A percentile compares a stretch with the other conserved stretches of the same genome.
Evolutionary conservation across 2,888 invertebrate species (phyloP).

Genomic region (Caradrina clavipalpis): DNA sequence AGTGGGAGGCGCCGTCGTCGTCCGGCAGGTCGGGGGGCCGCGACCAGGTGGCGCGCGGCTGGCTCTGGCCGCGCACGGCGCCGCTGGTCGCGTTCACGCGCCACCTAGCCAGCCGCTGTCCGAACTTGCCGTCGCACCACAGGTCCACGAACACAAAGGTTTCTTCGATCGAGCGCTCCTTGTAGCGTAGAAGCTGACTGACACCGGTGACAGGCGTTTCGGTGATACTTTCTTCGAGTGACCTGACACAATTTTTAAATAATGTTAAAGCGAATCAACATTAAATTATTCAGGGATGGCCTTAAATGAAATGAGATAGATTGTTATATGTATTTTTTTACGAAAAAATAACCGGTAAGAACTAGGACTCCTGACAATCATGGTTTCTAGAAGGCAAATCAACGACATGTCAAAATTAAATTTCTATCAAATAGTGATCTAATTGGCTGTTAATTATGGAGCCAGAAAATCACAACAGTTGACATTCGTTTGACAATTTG

Average conservation of each 20-base stretch:
- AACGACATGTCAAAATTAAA: no score
- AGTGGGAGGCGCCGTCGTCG: constrained; percentile 54
- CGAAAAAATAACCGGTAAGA: no score
- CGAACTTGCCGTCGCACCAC: constrained; percentile 23
- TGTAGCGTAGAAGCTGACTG: constrained; percentile 34
- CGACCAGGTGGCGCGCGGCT: neutral
- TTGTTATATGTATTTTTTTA: neutral
- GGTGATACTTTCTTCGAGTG: constrained; percentile 35
- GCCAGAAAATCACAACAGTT: no score
- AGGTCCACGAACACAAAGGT: constrained; percentile 40
- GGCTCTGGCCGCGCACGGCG: constrained; percentile 11
- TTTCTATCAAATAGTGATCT: no score
- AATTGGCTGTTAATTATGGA: no score
- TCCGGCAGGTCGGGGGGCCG: constrained; percentile 30
- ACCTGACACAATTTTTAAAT: constrained; percentile 25
- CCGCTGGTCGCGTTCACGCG: constrained; percentile 36
- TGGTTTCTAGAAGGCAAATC: no score
- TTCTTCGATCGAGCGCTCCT: constrained; percentile 39
- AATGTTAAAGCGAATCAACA: no score
- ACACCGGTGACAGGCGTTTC: constrained; percentile 18
- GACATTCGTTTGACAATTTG: no score
- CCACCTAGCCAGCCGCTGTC: constrained; percentile 35
- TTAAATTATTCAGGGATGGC: no score
- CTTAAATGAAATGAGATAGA: no score
- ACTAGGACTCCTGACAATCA: no score